These are phyloP conservation scores for Neosalanx taihuensis DNA, from an alignment of 2,797 vertebrate genomes.

Conservation along the genomic window DNA sequence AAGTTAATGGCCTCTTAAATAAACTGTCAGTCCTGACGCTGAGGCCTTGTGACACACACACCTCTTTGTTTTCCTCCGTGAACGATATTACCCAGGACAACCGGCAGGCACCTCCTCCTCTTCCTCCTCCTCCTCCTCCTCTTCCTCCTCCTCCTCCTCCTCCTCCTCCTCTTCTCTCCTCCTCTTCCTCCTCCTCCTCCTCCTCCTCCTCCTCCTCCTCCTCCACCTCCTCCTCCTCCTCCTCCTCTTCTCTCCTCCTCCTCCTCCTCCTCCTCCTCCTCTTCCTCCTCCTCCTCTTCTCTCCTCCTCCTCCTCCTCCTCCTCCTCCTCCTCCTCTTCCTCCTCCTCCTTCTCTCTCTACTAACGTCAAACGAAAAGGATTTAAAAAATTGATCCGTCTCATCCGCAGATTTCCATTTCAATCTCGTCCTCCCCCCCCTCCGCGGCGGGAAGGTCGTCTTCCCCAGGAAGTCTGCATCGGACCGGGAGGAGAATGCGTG, in stretches of 20 bases:
- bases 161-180: too few species aligned
- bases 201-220: background rate
- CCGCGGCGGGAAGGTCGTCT: conserved; percentile 31
- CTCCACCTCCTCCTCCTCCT: background rate
- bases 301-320: conserved; percentile 19
- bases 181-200: conserved; percentile 15
- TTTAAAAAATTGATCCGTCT: conserved; percentile 73
- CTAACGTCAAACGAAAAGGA: conserved; percentile 55
- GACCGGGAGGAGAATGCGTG: conserved; percentile 30
- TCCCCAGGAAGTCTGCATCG: conserved; percentile 42
- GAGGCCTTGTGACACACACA: conserved; percentile 53
- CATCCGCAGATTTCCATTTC: conserved; percentile 73
- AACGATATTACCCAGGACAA: conserved; percentile 48
- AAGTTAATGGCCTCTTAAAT: conserved; percentile 82
- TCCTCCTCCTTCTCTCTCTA: background rate
- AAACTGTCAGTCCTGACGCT: conserved; percentile 74
- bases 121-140: background rate
- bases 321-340: conserved; percentile 14
- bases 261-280: background rate
- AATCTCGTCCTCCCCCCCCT: conserved; percentile 56
- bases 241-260: background rate
- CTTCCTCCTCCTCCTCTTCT: conserved; percentile 6
- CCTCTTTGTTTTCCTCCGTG: conserved; percentile 40
- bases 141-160: too few species aligned
- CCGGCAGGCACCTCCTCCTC: conserved; percentile 31